phyloP scores from a whole-genome alignment of 64 coral and sea anemone species.

The Catalaphyllia jardinei region DNA sequence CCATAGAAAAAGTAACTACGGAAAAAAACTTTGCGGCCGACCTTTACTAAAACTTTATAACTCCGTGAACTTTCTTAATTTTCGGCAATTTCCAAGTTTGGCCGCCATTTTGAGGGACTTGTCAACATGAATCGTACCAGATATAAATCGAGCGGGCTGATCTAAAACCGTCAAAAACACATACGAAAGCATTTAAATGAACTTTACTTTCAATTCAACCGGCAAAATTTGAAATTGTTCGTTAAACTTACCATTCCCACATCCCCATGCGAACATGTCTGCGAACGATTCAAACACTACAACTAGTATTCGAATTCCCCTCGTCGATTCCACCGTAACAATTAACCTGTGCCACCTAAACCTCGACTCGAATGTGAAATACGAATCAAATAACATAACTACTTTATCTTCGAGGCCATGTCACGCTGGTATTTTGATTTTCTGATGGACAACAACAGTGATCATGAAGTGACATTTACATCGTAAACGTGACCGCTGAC shows the following conservation, averaged over 20 bases:
- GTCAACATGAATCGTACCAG: conserved; percentile 3
- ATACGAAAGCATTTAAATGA: conserved; percentile 6
- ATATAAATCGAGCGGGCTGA: not conserved
- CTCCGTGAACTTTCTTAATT: not conserved
- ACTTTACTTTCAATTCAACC: not conserved
- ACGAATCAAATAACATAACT: no score
- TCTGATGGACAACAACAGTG: no score
- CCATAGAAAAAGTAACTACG: no score
- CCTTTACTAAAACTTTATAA: conserved; percentile 4
- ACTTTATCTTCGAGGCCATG: no score
- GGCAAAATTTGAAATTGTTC: not conserved
- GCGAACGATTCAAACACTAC: not conserved
- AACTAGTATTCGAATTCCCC: not conserved
- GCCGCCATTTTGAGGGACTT: conserved; percentile 13
- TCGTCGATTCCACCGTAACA: not conserved
- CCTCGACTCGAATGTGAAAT: not conserved
- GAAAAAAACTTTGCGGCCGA: conserved; percentile 8
- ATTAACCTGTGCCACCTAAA: not conserved
- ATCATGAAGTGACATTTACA: no score
- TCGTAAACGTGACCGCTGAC: no score
- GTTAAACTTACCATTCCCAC: not conserved
- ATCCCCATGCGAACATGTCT: not conserved
- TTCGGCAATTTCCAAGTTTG: conserved; percentile 6
- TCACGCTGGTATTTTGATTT: no score
- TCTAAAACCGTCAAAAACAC: conserved; percentile 13